Evolutionary conservation across 2,113 vertebrate genomes (phyloP).

Genomic region (Myiozetetes cayanensis): DNA sequence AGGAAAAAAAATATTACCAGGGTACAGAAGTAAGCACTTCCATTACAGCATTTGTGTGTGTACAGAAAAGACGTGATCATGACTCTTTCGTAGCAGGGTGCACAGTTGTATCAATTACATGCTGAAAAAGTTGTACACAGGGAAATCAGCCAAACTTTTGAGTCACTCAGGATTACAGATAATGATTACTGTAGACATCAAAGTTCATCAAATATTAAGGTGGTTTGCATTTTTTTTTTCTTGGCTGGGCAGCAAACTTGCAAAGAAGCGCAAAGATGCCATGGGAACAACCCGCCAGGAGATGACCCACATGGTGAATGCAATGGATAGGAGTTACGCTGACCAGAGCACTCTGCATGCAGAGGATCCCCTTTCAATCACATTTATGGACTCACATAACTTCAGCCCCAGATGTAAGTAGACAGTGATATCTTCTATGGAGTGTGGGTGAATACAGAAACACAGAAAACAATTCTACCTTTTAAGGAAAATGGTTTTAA

Average conservation of each 20-base stretch:
- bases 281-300: slow-evolving; percentile 94
- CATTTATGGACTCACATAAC: slow-evolving; percentile 97
- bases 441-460: not conserved
- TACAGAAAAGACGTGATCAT: not conserved
- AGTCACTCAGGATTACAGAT: not conserved
- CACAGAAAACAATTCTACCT: not conserved
- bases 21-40: slow-evolving; percentile 21
- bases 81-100: not conserved
- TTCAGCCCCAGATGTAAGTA: slow-evolving; percentile 97
- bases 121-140: not conserved
- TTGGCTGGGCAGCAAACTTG: slow-evolving; percentile 90
- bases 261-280: slow-evolving; percentile 97
- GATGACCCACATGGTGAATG: slow-evolving; percentile 99
- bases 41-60: not conserved
- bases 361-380: slow-evolving; percentile 95
- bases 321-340: slow-evolving; percentile 95
- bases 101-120: not conserved
- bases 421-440: not conserved
- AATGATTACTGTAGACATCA: not conserved
- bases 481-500: not conserved
- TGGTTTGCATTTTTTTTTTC: slow-evolving; percentile 4
- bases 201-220: not conserved
- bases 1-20: not conserved
- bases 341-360: slow-evolving; percentile 96
- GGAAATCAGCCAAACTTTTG: not conserved